A percentile compares a stretch with the other conserved stretches of the same genome.
phyloP scores from a whole-genome alignment of 2,888 invertebrate species.

The Lamellibrachia columna region DNA sequence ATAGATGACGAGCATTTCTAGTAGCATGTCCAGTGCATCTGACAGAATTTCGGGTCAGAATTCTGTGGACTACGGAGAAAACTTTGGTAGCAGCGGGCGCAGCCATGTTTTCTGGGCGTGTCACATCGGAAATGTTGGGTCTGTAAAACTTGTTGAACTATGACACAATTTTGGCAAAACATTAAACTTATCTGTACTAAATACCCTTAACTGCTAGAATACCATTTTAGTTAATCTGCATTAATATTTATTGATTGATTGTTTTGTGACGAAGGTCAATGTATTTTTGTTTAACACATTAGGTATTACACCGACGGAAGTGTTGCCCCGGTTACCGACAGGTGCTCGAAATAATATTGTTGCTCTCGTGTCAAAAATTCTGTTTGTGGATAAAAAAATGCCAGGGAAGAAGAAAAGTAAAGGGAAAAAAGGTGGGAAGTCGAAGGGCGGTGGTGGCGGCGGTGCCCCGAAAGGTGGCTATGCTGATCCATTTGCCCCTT shows the following conservation, averaged over 20 bases:
- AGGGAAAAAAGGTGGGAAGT: conserved; percentile 10
- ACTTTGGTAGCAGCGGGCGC: neutral
- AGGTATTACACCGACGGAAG: neutral
- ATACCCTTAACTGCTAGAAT: neutral
- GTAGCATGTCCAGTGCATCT: neutral
- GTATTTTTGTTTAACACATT: neutral
- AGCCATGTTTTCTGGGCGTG: conserved; percentile 1
- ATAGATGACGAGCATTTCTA: neutral
- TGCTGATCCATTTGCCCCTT: neutral
- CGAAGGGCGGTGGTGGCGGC: neutral
- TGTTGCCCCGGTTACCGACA: neutral
- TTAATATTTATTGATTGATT: neutral
- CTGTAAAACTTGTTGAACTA: neutral
- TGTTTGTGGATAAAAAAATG: neutral
- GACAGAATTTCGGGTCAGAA: conserved; percentile 1
- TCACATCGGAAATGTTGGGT: neutral
- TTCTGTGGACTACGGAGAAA: neutral
- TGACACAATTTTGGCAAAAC: neutral
- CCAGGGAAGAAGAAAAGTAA: neutral
- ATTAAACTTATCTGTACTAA: neutral
- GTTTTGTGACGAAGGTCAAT: neutral
- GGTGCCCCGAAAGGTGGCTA: neutral
- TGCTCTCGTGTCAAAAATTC: neutral
- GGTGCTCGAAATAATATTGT: neutral
- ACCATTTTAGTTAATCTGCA: no score